A percentile compares a stretch with the other conserved stretches of the same genome.
Conservation (phyloP, 2,888 invertebrate species). For the Phortica okadai region DNA sequence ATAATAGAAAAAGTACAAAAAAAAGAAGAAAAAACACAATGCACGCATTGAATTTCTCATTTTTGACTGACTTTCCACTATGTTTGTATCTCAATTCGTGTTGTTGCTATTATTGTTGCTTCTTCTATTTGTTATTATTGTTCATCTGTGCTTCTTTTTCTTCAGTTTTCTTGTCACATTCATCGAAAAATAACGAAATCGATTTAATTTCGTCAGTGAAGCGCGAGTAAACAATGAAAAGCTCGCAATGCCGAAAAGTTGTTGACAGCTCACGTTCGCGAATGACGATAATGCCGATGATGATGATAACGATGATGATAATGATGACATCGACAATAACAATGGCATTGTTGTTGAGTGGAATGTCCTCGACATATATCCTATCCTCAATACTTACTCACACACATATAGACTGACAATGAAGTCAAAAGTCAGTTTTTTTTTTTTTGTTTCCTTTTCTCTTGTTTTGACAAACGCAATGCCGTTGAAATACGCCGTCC, state of each 20-base stretch:
- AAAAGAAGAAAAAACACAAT: neutral
- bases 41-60: neutral
- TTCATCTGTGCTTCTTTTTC: neutral
- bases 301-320: neutral
- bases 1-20: neutral
- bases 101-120: neutral
- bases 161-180: constrained; percentile 16
- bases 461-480: neutral
- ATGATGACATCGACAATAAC: neutral
- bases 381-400: neutral
- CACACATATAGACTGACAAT: constrained; percentile 28
- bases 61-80: neutral
- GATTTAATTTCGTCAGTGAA: constrained; percentile 60
- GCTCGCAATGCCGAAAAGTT: constrained; percentile 47
- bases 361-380: constrained; percentile 25
- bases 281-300: constrained; percentile 1
- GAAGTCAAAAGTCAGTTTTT: constrained; percentile 11
- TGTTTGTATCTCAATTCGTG: neutral
- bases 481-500: constrained; percentile 8
- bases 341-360: neutral
- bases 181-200: constrained; percentile 35
- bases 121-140: neutral
- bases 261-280: constrained; percentile 68
- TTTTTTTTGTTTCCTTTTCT: neutral
- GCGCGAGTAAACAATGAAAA: constrained; percentile 55